A percentile compares a stretch with the other conserved stretches of the same genome.
Conservation (phyloP, 2,797 vertebrate species). For the Cossypha polioptera region DNA sequence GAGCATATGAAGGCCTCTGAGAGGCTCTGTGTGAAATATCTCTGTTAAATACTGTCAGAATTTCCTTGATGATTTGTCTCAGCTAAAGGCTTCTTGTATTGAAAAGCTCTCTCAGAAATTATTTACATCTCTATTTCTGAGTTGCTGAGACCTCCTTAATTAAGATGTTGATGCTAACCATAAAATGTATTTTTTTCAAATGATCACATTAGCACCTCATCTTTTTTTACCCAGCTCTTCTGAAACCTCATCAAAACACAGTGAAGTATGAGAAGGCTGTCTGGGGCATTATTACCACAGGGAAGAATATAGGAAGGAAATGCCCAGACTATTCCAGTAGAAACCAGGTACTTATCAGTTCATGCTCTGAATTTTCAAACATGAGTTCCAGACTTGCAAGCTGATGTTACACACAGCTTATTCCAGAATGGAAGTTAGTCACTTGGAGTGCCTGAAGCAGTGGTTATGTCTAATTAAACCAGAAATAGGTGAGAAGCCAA, state of each 20-base stretch:
- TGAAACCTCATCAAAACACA: not conserved
- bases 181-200: not conserved
- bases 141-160: not conserved
- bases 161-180: not conserved
- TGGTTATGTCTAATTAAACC: not conserved
- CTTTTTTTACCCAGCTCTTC: not conserved
- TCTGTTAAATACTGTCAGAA: not conserved
- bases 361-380: not conserved
- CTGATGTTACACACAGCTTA: not conserved
- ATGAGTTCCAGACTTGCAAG: not conserved
- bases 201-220: not conserved
- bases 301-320: not conserved
- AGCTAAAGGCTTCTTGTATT: not conserved
- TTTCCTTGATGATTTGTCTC: not conserved
- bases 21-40: not conserved
- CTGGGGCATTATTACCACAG: not conserved
- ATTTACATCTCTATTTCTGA: not conserved
- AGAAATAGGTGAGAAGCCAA: not conserved
- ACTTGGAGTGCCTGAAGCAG: not conserved
- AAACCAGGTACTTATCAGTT: not conserved
- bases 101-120: not conserved
- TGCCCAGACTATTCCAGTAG: not conserved
- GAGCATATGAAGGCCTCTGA: not conserved
- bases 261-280: not conserved
- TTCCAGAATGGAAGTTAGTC: not conserved